Evolutionary conservation across 2,113 vertebrate species (phyloP), one percentile per base, ranked within the genome.

Genomic region (Ovis canadensis): DNA sequence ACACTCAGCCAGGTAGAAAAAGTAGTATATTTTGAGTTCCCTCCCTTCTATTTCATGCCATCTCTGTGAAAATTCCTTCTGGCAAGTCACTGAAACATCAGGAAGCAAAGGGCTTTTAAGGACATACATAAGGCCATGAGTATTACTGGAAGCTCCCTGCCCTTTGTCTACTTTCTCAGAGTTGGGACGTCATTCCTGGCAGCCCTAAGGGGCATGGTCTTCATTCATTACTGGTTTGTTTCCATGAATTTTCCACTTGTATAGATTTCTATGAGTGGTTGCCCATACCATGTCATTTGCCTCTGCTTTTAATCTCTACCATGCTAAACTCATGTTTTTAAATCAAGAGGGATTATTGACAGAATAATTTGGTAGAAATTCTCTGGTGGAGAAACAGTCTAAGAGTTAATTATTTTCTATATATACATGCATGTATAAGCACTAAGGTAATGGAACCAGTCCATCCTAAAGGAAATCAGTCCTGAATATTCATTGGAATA

Each of bases 11-110:
- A 78, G 21, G 45, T 50, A 77, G 78, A 86, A 62, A 29, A 55
- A 77, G 10, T 60, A 5, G 43, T 97, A 50, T 92, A 43, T 85
- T 97, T 67, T 92, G 36, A 83, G 55, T 91, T 91, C 77, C 4
- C 1, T 94, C 7, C 36, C 21, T 67, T 93, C 12, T 33, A 50
- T 95, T 96, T 92, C 48, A 89, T 62, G 27, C 74, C 74, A 71
- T 91, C 15, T 31, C 48, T 82, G 27, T 90, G 54, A 96, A 96
- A 91, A 96, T 74, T 80, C 8, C 36, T 95, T 36, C 45, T 92
- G 43, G 87, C 21, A 50, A 90, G 52, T 74, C 33, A 87, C 7
- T 33, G 60, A 84, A 86, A 92, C 16, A 36, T 92, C 54, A 74
- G 59, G 43, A 91, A 83, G 54, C 67, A 95, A 88, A 62, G 67